These are phyloP conservation scores for Paedocypris micromegethes DNA, from an alignment of 2,797 vertebrate species.

Conservation along the genomic window DNA sequence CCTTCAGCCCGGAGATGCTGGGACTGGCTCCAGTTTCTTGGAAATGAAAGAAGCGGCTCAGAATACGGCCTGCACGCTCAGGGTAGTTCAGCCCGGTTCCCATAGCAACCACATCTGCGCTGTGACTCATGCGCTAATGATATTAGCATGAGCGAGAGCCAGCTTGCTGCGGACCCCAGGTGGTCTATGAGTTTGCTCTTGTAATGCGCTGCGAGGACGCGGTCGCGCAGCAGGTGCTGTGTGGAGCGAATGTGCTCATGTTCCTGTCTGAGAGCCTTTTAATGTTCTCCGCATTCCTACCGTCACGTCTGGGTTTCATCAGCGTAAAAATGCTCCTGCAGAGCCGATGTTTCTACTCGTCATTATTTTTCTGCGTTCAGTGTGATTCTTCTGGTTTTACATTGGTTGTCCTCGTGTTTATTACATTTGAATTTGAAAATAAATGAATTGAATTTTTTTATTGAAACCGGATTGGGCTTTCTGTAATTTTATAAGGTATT, in stretches of 20 bases:
- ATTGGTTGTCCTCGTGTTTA: no score
- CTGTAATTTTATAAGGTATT: no score
- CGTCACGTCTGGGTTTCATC: slow-evolving; percentile 3
- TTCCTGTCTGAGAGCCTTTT: slow-evolving; percentile 11
- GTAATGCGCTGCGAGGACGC: slow-evolving; percentile 26
- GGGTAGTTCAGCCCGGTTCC: slow-evolving; percentile 16
- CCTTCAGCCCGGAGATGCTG: no score
- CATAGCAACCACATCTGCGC: slow-evolving; percentile 22
- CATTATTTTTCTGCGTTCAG: background rate
- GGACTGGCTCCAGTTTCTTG: no score
- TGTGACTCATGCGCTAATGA: slow-evolving; percentile 36
- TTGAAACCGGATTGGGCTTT: no score
- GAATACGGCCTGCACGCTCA: no score
- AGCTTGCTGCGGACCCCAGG: slow-evolving; percentile 27
- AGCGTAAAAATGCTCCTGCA: background rate
- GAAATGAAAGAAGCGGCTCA: no score
- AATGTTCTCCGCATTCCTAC: background rate
- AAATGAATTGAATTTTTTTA: no score
- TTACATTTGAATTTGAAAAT: no score
- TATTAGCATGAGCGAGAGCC: slow-evolving; percentile 21
- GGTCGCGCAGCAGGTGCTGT: slow-evolving; percentile 10
- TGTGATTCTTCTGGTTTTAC: background rate
- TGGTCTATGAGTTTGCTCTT: slow-evolving; percentile 17
- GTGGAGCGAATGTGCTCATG: background rate
- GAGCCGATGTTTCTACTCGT: slow-evolving; percentile 7